Conservation (phyloP, 2,888 invertebrate species). For the Bombyx huttoni region DNA sequence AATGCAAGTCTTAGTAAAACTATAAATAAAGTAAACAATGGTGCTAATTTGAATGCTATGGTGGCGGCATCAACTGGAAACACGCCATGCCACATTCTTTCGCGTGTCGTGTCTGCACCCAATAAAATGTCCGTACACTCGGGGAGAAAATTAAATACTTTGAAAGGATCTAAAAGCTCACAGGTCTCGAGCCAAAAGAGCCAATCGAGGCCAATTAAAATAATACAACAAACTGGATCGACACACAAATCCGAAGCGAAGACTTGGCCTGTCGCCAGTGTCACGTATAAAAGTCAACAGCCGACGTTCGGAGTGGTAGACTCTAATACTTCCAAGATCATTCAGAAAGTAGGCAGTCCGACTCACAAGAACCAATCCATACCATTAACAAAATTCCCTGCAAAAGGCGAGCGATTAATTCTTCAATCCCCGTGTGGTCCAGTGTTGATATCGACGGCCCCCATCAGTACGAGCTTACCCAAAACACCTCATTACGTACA, state of each 20-base stretch:
- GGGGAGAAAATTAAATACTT: constrained; percentile 50
- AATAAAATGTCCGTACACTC: constrained; percentile 65
- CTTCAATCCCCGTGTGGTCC: constrained; percentile 61
- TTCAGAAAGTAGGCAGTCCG: constrained; percentile 62
- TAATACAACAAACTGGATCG: constrained; percentile 63
- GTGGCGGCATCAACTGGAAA: constrained; percentile 51
- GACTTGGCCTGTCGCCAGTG: constrained; percentile 51
- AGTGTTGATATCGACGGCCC: constrained; percentile 54
- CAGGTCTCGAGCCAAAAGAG: constrained; percentile 47
- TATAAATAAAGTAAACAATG: constrained; percentile 57
- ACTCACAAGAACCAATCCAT: constrained; percentile 43
- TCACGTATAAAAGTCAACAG: constrained; percentile 51
- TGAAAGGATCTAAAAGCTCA: constrained; percentile 51
- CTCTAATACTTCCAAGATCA: constrained; percentile 50
- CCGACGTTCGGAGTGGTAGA: constrained; percentile 43
- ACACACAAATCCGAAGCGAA: constrained; percentile 52
- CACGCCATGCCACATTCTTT: constrained; percentile 61
- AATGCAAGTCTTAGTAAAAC: constrained; percentile 55
- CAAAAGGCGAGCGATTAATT: constrained; percentile 52
- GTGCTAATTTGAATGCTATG: constrained; percentile 61
- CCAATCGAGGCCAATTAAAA: constrained; percentile 68
- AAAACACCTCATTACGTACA: constrained; percentile 67
- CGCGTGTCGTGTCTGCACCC: constrained; percentile 61
- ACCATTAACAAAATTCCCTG: constrained; percentile 40
- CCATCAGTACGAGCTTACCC: constrained; percentile 42